Conservation (phyloP, 1,140 invertebrate genomes). For the Elysia chlorotica region DNA sequence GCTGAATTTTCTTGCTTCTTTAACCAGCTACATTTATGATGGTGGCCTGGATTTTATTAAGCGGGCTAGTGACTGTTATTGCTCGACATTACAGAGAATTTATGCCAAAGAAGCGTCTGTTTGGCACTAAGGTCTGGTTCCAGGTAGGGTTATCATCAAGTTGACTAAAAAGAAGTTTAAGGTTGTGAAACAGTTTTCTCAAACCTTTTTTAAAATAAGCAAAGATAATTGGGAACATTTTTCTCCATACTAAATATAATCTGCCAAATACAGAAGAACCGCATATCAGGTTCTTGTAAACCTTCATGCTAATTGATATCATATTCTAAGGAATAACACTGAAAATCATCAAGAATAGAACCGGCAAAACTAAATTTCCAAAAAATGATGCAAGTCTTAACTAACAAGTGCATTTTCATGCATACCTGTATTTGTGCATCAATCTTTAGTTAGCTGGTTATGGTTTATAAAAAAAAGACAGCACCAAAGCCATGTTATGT, state of each 20-base stretch:
- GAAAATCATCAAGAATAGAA: too few species aligned
- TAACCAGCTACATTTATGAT: constrained; percentile 28
- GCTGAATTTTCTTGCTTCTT: not conserved
- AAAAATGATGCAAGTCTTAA: not conserved
- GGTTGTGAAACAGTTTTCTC: too few species aligned
- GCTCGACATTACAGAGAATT: constrained; percentile 28
- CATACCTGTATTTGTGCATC: not conserved
- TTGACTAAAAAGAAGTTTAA: too few species aligned
- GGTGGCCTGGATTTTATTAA: constrained; percentile 34
- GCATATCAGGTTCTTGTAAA: not conserved
- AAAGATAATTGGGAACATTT: not conserved
- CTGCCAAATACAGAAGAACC: not conserved
- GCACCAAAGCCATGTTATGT: too few species aligned
- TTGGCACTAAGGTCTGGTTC: constrained; percentile 35
- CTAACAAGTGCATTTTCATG: not conserved
- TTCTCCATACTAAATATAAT: not conserved
- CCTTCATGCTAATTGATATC: not conserved
- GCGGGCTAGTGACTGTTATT: constrained; percentile 30
- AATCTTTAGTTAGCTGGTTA: too few species aligned
- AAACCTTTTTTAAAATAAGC: too few species aligned
- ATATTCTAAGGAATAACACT: not conserved
- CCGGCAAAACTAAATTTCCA: too few species aligned
- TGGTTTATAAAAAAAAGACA: too few species aligned
- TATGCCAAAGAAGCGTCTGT: constrained; percentile 6
- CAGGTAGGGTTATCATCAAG: constrained; percentile 18